Base-by-base conservation (phyloP, 2,113 vertebrate genomes). In the Cyphomyrus discorhynchus region DNA sequence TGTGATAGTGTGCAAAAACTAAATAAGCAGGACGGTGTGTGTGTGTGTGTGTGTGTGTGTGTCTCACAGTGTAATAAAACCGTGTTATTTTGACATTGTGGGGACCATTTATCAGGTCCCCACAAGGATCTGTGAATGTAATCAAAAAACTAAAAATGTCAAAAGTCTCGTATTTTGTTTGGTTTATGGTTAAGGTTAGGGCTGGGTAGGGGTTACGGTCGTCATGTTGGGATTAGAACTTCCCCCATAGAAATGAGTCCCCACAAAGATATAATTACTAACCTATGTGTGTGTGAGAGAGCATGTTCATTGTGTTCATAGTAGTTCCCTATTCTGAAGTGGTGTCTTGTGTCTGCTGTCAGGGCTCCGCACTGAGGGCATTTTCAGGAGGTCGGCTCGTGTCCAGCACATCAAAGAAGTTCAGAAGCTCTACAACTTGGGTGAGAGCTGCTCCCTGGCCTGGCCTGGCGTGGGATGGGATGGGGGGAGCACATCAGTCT, bases 361-460 rank as follows among this genome's bases (percentile, higher is more conserved):
- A 98, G 97, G 97, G 24, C 95, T 98, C 11, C 94, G 6, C 91
- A 96, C 97, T 0, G 96, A 98, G 92, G 97, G 97, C 0, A 93
- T 98, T 90, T 99, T 98, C 95, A 95, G 97, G 90, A 96, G 96
- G 52, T 97, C 97, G 0, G 97, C 95, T 91, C 96, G 90, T 0
- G 92, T 96, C 83, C 96, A 97, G 91, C 91, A 94, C 31, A 95
- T 97, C 90, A 97, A 95, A 35, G 96, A 97, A 56, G 90, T 98
- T 70, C 96, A 97, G 96, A 96, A 96, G 56, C 96, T 96, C 85
- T 98, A 95, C 89, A 96, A 96, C 89, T 95, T 95, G 86, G 97
- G 97, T 97, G 92, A 96, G 95, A 45, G 13, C 3, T 77, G 47
- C 7, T 9, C 46, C 15, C 62, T 77, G 70, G 70, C 15, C 10